phyloP scores from a whole-genome alignment of 2,888 invertebrate genomes.

The Pomacea canaliculata region DNA sequence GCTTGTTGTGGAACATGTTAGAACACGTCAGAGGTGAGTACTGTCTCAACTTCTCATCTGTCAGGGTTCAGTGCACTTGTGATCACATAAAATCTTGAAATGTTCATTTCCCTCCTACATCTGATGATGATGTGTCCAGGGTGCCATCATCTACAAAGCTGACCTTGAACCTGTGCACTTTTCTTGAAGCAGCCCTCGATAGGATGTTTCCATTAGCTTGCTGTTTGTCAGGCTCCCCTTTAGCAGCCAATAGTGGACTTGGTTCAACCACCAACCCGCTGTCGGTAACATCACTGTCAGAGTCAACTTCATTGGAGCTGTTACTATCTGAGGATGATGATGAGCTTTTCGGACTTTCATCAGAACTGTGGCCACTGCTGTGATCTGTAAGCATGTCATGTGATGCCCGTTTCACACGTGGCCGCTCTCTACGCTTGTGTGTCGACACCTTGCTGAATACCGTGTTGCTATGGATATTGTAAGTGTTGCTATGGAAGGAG shows the following conservation, averaged over 20 bases:
- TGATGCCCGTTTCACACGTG: constrained; percentile 13
- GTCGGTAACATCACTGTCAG: constrained; percentile 25
- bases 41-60: no score
- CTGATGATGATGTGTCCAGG: not conserved
- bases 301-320: constrained; percentile 21
- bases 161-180: constrained; percentile 33
- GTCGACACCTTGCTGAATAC: not conserved
- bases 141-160: constrained; percentile 28
- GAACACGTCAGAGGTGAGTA: no score
- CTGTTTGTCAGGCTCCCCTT: not conserved
- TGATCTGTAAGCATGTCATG: constrained; percentile 15
- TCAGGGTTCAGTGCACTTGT: no score
- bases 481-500: not conserved
- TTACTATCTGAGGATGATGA: constrained; percentile 6
- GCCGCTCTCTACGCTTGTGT: constrained; percentile 5
- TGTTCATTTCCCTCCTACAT: not conserved
- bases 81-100: not conserved
- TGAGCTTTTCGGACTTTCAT: constrained; percentile 22
- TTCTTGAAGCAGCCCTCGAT: constrained; percentile 1
- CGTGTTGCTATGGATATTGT: not conserved
- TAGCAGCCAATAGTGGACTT: not conserved
- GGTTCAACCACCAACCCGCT: constrained; percentile 22
- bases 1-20: not conserved
- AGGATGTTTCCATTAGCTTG: not conserved
- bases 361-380: constrained; percentile 25